Conservation (phyloP, 2,797 vertebrate species). For the Lophotriccus pileatus region DNA sequence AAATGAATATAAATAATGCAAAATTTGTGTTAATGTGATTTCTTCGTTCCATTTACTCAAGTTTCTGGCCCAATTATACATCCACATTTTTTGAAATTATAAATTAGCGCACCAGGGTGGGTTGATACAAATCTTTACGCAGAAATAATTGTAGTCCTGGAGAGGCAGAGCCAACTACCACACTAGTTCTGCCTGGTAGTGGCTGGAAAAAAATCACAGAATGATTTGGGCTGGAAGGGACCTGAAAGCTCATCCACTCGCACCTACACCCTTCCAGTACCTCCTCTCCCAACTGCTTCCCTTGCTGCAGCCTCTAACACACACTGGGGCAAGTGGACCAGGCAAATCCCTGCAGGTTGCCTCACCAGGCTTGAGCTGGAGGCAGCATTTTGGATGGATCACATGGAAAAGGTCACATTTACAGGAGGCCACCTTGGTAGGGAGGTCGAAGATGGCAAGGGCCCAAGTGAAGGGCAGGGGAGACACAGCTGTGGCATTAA, state of each 20-base stretch:
- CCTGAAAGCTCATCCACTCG: background rate
- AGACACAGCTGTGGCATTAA: background rate
- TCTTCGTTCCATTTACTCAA: constrained; percentile 13
- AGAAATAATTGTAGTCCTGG: background rate
- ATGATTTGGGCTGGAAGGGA: background rate
- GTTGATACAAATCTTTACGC: background rate
- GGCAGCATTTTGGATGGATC: too few species aligned
- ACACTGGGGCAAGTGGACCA: too few species aligned
- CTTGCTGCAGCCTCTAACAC: too few species aligned
- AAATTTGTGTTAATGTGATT: constrained; percentile 40
- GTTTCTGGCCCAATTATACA: background rate
- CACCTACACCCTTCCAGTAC: too few species aligned
- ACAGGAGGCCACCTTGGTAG: too few species aligned
- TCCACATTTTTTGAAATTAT: background rate
- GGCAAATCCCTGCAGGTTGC: too few species aligned
- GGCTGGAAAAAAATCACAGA: background rate
- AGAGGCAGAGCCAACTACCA: background rate
- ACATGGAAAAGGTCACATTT: too few species aligned
- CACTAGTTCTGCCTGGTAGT: background rate
- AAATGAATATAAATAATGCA: constrained; percentile 64
- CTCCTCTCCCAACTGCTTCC: too few species aligned
- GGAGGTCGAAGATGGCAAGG: too few species aligned
- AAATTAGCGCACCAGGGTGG: background rate
- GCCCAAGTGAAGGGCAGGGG: too few species aligned
- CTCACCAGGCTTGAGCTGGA: too few species aligned